A percentile compares a stretch with the other conserved stretches of the same genome.
These are phyloP conservation scores for Erpornis zantholeuca DNA, from an alignment of 2,113 vertebrate genomes.

Conservation along the genomic window DNA sequence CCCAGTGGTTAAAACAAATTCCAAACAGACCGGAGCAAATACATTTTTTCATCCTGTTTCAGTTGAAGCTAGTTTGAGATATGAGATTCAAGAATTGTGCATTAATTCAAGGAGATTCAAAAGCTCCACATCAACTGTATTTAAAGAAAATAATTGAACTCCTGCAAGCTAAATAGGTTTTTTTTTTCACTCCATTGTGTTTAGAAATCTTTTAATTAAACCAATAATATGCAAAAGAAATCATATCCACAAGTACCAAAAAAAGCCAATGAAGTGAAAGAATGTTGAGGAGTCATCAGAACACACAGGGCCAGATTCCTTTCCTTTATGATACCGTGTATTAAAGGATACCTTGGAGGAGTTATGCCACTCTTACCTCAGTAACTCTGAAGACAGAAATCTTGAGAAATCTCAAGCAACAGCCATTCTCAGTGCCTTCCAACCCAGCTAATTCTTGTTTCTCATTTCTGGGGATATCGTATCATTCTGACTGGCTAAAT, in stretches of 20 bases:
- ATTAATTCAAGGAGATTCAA: neutral
- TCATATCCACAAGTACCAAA: neutral
- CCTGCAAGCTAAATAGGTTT: neutral
- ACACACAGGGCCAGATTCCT: neutral
- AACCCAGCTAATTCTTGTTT: neutral
- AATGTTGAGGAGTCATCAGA: neutral
- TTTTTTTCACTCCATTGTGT: neutral
- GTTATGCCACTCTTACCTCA: neutral
- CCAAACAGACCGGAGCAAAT: neutral
- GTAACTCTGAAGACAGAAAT: neutral
- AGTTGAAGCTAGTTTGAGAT: neutral
- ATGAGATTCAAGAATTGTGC: neutral
- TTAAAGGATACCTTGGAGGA: neutral
- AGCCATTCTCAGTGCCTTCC: neutral
- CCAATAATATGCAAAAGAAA: neutral
- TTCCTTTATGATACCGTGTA: neutral
- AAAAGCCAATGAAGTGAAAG: neutral
- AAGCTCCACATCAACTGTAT: neutral
- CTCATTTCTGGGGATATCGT: neutral
- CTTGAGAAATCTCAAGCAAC: neutral
- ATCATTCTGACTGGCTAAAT: neutral
- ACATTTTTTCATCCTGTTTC: neutral
- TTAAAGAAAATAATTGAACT: neutral
- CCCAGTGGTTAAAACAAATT: neutral
- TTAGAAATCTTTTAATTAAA: neutral